A percentile compares a stretch with the other conserved stretches of the same genome.
These are phyloP conservation scores for Drosophila helvetica DNA, from an alignment of 2,888 invertebrate genomes.

Conservation along the genomic window DNA sequence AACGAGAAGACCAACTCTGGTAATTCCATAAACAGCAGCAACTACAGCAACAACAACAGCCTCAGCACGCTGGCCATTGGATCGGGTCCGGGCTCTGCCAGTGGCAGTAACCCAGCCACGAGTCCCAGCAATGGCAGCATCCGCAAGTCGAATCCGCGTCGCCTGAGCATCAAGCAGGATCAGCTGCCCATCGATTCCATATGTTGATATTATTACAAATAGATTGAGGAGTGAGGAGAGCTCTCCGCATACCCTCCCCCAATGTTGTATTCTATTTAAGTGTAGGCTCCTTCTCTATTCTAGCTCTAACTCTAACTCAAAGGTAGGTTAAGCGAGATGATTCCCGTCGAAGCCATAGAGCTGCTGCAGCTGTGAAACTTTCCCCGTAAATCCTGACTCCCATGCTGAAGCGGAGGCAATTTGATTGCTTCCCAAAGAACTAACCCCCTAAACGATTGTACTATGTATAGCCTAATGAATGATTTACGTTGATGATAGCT, in stretches of 20 bases:
- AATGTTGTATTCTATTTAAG: slow-evolving; percentile 48
- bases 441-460: slow-evolving; percentile 28
- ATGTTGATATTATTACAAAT: slow-evolving; percentile 81
- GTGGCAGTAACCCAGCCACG: slow-evolving; percentile 46
- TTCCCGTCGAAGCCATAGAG: slow-evolving; percentile 47
- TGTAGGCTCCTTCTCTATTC: slow-evolving; percentile 31
- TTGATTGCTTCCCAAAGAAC: slow-evolving; percentile 28
- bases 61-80: slow-evolving; percentile 49
- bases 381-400: slow-evolving; percentile 1
- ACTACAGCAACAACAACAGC: slow-evolving; percentile 69
- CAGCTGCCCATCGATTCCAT: slow-evolving; percentile 83
- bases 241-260: slow-evolving; percentile 3
- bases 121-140: slow-evolving; percentile 30
- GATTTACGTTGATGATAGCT: slow-evolving; percentile 65
- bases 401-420: slow-evolving; percentile 41
- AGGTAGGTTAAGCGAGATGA: slow-evolving; percentile 44
- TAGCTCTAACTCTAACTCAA: slow-evolving; percentile 33
- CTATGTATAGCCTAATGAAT: slow-evolving; percentile 32
- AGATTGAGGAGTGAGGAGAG: slow-evolving; percentile 19
- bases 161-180: slow-evolving; percentile 83
- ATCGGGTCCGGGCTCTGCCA: slow-evolving; percentile 46
- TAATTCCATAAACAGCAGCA: slow-evolving; percentile 77
- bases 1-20: slow-evolving; percentile 82
- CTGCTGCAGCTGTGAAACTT: slow-evolving; percentile 43
- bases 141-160: slow-evolving; percentile 73